These are phyloP conservation scores for Drosophila antonietae DNA, from an alignment of 2,888 invertebrate genomes.

Conservation along the genomic window DNA sequence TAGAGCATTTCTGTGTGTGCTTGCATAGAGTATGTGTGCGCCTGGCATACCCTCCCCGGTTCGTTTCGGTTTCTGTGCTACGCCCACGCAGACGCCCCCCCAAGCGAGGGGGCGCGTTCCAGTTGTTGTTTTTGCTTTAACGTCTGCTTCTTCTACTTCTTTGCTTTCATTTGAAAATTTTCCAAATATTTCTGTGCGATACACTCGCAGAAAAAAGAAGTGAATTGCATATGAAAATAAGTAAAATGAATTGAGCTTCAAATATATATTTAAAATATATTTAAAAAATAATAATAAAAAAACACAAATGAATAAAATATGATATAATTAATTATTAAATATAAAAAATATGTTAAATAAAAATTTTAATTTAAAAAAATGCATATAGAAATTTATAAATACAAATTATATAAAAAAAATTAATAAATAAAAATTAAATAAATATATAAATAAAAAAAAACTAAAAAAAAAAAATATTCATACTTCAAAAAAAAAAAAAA, in stretches of 20 bases:
- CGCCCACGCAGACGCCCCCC: constrained; percentile 35
- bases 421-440: not conserved
- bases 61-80: constrained; percentile 15
- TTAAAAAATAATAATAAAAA: too few species aligned
- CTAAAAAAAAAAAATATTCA: too few species aligned
- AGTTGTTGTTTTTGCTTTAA: constrained; percentile 11
- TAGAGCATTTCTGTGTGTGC: not conserved
- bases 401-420: too few species aligned
- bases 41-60: constrained; percentile 5
- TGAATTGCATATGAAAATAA: not conserved
- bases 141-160: constrained; percentile 11
- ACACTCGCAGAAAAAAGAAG: not conserved
- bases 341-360: not conserved
- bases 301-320: too few species aligned
- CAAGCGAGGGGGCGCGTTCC: constrained; percentile 53
- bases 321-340: not conserved
- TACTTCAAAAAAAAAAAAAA: too few species aligned
- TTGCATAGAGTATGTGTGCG: constrained; percentile 6
- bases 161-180: constrained; percentile 45
- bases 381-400: too few species aligned
- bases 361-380: not conserved
- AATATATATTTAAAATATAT: too few species aligned
- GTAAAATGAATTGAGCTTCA: too few species aligned
- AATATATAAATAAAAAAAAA: too few species aligned
- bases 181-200: constrained; percentile 24